Evolutionary conservation across 2,797 vertebrate genomes (phyloP).

Genomic region (Crocodylus rhombifer): DNA sequence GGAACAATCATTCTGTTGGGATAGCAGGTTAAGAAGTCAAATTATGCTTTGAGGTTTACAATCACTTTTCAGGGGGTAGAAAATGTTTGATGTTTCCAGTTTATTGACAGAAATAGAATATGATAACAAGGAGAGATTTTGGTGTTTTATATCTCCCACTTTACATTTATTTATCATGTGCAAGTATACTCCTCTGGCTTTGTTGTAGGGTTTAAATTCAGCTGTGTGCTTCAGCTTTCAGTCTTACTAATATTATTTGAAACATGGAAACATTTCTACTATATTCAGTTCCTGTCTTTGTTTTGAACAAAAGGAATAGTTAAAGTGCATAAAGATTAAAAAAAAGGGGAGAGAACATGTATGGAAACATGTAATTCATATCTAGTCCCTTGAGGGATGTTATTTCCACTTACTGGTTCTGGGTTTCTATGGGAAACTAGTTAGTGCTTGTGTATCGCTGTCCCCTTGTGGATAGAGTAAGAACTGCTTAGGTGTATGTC

Average conservation of each 20-base stretch:
- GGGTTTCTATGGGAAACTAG: neutral
- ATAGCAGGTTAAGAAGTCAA: constrained; percentile 72
- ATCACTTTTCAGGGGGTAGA: constrained; percentile 25
- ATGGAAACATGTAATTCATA: neutral
- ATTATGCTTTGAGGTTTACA: constrained; percentile 70
- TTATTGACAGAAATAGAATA: constrained; percentile 40
- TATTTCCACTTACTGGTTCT: constrained; percentile 41
- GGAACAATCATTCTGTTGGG: constrained; percentile 71
- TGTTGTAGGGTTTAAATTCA: neutral
- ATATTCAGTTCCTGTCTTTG: neutral
- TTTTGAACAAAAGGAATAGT: neutral
- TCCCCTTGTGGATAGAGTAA: constrained; percentile 72
- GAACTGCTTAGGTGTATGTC: constrained; percentile 24
- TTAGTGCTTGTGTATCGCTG: constrained; percentile 66
- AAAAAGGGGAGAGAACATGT: neutral
- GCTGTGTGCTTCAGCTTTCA: neutral
- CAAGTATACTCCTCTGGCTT: neutral
- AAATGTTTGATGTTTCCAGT: constrained; percentile 24
- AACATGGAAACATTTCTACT: neutral
- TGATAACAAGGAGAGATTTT: neutral
- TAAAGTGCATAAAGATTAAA: neutral
- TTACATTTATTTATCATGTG: neutral
- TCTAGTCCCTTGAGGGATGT: neutral
- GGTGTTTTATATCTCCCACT: neutral
- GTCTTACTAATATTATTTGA: neutral